Conservation (phyloP, 2,888 invertebrate species). For the Gandaritis pyraliata region DNA sequence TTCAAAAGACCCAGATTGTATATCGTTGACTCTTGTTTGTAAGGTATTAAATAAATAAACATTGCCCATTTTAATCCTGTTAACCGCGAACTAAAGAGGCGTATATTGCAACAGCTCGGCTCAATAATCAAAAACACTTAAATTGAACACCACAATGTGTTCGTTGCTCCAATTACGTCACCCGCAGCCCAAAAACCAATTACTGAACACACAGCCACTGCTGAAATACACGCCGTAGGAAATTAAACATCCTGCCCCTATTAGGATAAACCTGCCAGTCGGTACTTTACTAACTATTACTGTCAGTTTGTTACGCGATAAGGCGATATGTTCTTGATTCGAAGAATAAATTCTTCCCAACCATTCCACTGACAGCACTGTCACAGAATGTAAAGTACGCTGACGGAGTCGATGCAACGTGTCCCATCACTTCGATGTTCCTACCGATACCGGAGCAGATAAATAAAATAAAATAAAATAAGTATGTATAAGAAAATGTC, state of each 20-base stretch:
- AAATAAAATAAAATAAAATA: too few relatives aligned
- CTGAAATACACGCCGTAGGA: constrained; percentile 30
- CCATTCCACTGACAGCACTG: too few relatives aligned
- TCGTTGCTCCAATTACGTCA: constrained; percentile 33
- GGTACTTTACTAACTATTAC: constrained; percentile 1
- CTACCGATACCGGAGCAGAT: too few relatives aligned
- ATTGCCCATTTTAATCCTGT: too few relatives aligned
- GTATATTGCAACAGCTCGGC: constrained; percentile 8
- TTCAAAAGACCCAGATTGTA: too few relatives aligned
- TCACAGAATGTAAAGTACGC: too few relatives aligned
- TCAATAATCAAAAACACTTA: constrained; percentile 31
- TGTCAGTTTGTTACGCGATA: not conserved
- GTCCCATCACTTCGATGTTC: too few relatives aligned
- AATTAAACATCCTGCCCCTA: constrained; percentile 33
- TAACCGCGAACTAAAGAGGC: not conserved
- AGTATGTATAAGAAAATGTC: too few relatives aligned
- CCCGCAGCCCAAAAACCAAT: constrained; percentile 39
- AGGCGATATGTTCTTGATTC: not conserved
- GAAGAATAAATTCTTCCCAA: not conserved
- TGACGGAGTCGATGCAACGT: too few relatives aligned
- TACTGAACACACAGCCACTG: constrained; percentile 27
- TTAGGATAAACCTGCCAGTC: constrained; percentile 20
- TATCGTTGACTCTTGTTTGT: too few relatives aligned
- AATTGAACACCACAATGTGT: constrained; percentile 29
- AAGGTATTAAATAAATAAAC: too few relatives aligned